Evolutionary conservation across 1,140 invertebrate genomes (phyloP), one percentile per base, ranked within the genome.

Genomic region (Leptinotarsa texana): DNA sequence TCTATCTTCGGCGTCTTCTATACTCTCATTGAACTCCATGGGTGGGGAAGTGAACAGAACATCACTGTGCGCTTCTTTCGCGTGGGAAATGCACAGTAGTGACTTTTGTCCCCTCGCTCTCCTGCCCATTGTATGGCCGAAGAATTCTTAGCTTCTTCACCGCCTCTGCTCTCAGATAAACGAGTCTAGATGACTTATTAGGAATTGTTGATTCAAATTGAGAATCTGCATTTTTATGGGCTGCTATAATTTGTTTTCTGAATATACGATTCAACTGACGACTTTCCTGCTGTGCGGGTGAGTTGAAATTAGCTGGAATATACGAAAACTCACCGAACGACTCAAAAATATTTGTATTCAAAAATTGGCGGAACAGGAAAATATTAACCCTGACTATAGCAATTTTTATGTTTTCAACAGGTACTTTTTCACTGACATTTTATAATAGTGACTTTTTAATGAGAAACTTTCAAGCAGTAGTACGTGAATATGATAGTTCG

Each of bases 21-120:
- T 57, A 57, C 51, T 57, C 51, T 57, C 51, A 57, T 57, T 57
- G 51, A 57, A 57, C 33, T 17, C 51, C 15, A 57, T 68, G 66
- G 24, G 66, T n/a, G 42, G 66, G 42, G 42, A 33, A 42, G 66
- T 18, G 66, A 68, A 33, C 24, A 18, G 42, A 42, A n/a, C 66
- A 68, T 33, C 42, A 68, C 66, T 68, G 66, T 68, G 66, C 66
- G 42, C 42, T 68, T 68, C 66, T 33, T 33, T 42, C 66, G 66
- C 66, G 66, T 42, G n/a, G 42, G 66, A 68, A 68, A 33, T 33
- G 42, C 42, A 42, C 66, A 42, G 24, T 47, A 33, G n/a, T 47
- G 24, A 42, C 42, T n/a, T 42, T 13, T 68, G 24, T 68, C 66
- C 15, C 15, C n/a, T 57, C 27, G 42, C 42, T 68, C n/a, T 33